Base-by-base conservation (phyloP, 1,140 invertebrate genomes). In the Drosophila trapezifrons region DNA sequence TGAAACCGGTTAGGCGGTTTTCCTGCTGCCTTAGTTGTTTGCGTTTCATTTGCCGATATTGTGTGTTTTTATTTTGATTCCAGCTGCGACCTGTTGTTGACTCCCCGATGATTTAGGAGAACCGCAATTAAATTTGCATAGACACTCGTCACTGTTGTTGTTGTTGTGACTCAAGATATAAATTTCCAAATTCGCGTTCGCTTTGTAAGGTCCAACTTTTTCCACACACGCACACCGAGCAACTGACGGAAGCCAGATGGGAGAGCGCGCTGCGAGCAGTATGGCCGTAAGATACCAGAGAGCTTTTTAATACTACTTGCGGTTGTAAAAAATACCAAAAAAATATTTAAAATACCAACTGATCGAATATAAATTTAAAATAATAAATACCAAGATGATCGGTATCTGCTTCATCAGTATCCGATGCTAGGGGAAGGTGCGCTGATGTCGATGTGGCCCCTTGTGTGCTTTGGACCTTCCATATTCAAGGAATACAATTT, bases 1-100 rank as follows among this genome's bases (percentile, higher is more conserved):
- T 43, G 18, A 64, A 75, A 75, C 71, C 71, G 70, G 71, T 75
- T 75, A 27, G 54, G 8, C 35, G 70, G 57, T 74, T 74, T 15
- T 55, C 32, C 29, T 13, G 32, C 13, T 38, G 37, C 20, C 37
- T 43, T 25, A 27, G 43, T 35, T 64, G 35, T 65, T 35, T 47
- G 38, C 52, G 22, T 58, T 57, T 47, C 67, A 70, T 57, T 71
- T 70, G 69, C 62, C 17, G 46, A 52, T 45, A 12, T 35, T 12
- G 17, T 18, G 29, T 32, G 17, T 20, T 35, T 52, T 69, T 69
- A 54, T 71, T 72, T 72, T 49, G 22, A 15, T 58, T 57, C 42
- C 49, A 32, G 32, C 9, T 22, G 52, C 66, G 51, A 58, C 51
- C 51, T 72, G 60, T 69, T 71, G 60, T 54, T 66, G 62, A 49